Evolutionary conservation across 2,113 vertebrate genomes (phyloP).

Genomic region (Anser brachyrhynchus): DNA sequence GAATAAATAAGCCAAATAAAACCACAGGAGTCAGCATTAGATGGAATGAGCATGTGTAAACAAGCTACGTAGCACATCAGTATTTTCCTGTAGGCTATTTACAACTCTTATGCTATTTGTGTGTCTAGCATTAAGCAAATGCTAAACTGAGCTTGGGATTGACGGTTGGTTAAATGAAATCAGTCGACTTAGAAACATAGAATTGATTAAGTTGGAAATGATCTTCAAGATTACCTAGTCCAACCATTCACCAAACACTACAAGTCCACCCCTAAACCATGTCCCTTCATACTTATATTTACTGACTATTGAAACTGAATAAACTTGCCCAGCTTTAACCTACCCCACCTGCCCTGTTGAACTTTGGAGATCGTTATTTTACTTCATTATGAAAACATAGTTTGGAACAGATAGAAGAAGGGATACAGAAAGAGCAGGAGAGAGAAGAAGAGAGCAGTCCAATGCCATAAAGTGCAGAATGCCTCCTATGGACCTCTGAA

Average conservation of each 20-base stretch:
- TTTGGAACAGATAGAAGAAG: background rate
- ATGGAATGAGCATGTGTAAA: background rate
- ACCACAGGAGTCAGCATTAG: background rate
- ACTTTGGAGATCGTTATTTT: background rate
- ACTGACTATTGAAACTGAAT: background rate
- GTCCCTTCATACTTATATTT: background rate
- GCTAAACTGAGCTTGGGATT: background rate
- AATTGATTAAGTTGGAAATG: background rate
- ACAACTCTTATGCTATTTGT: background rate
- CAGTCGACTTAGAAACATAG: background rate
- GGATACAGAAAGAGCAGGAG: background rate
- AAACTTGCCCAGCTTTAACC: background rate
- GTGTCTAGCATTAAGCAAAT: background rate
- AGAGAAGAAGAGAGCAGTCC: background rate
- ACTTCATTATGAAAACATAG: background rate
- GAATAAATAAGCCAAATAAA: background rate
- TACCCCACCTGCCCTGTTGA: background rate
- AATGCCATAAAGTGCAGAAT: background rate
- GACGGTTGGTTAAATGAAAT: background rate
- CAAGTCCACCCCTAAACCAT: background rate
- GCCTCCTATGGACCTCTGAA: background rate
- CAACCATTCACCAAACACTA: background rate
- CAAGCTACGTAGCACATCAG: background rate
- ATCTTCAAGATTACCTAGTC: background rate
- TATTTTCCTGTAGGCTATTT: background rate